These are phyloP conservation scores for Anoplolepis gracilipes DNA, from an alignment of 1,140 invertebrate genomes.

Conservation along the genomic window DNA sequence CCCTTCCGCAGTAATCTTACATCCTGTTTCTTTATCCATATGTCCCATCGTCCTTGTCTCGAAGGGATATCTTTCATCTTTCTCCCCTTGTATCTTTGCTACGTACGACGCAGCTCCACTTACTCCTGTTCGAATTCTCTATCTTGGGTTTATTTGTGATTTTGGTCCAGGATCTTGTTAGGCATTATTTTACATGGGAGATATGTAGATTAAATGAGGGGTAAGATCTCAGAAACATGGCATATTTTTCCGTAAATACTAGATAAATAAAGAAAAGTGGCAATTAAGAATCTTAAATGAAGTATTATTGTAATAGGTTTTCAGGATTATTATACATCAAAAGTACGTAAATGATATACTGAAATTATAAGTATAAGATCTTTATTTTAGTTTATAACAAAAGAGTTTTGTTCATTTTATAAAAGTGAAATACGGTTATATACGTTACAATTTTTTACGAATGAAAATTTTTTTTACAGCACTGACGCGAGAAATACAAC, in stretches of 20 bases:
- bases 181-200: constrained; percentile 14
- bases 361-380: background rate
- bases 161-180: background rate
- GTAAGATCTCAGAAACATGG: background rate
- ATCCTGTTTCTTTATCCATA: constrained; percentile 16
- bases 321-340: background rate
- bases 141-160: background rate
- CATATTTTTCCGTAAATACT: background rate
- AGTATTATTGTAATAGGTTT: background rate
- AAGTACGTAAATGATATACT: background rate
- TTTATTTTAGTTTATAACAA: background rate
- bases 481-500: background rate
- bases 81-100: constrained; percentile 1
- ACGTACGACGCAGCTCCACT: background rate
- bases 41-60: constrained; percentile 24
- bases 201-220: background rate
- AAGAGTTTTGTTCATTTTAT: background rate
- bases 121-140: background rate
- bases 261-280: background rate
- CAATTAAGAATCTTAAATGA: too few species aligned
- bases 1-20: constrained; percentile 14
- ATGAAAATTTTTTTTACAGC: background rate
- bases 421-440: background rate
- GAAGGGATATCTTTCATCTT: background rate
- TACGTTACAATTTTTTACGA: background rate